Evolutionary conservation across 2,797 vertebrate genomes (phyloP), one percentile per base, ranked within the genome.

Genomic region (Pterois miles): DNA sequence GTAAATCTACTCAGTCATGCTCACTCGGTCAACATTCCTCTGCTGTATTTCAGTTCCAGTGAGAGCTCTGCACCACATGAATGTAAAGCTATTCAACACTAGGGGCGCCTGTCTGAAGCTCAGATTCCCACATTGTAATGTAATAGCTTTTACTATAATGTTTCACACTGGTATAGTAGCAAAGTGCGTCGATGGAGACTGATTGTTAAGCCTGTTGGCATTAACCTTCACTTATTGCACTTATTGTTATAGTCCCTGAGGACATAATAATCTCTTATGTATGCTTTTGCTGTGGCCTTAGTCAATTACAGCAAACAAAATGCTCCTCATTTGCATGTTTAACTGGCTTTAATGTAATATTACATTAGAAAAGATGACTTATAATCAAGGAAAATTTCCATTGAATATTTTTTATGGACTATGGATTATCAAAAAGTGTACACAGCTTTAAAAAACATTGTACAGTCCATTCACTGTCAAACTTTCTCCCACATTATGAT

Each of bases 1-100:
- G 46, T 82, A 80, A 77, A 84, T 80, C 69, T 74, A 52, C 74
- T 85, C 76, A 74, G 75, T 84, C 87, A 71, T 73, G 64, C 71
- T 81, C 68, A 72, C 56, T 81, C 34, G 5, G 56, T 71, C 80
- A 65, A 14, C 71, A 73, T 71, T 68, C 31, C 57, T 77, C 16
- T 20, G 16, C 62, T 69, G 65, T 65, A 48, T 75, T 74, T 74
- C 4, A 74, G 20, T 75, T 80, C 58, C 50, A 80, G 50, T 71
- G 62, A 74, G 77, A 70, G 43, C 18, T 54, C 38, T 31, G n/a
- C n/a, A n/a, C n/a, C n/a, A n/a, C n/a, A n/a, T n/a, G 64, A 72
- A 76, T 72, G 34, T 23, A 67, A 69, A 20, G 22, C 6, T 65
- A 8, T 56, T 56, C 18, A 50, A 53, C 48, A n/a, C 36, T 22